Evolutionary conservation across 2,797 vertebrate genomes (phyloP), one percentile per base, ranked within the genome.

Genomic region (Euthynnus affinis): DNA sequence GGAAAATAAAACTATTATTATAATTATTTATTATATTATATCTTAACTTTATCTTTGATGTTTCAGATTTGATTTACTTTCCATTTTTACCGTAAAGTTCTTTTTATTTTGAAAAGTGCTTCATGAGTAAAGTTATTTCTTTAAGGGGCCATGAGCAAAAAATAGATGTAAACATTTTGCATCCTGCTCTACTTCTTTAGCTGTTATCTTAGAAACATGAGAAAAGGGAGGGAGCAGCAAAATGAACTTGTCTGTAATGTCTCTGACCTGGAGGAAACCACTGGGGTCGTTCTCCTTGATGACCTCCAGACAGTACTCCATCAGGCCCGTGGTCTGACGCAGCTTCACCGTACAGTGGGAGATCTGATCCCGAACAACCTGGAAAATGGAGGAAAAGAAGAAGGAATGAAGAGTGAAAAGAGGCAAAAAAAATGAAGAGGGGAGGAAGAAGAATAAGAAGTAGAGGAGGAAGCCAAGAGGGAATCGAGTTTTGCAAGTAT

Each of bases 251-350:
- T 17, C 23, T 52, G 58, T 44, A 20, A 3, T 25, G 27, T 20
- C 7, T 51, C 57, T 58, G 6, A 98, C 98, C 97, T 99, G 98
- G 71, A 99, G 93, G 91, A 99, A 99, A n/a, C 98, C 98, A 0
- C 98, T 99, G 80, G 98, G 98, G 83, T 99, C 98, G 1, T 99
- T 99, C 93, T 99, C 98, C 93, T 99, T 99, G 93, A 99, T 99
- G 90, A 99, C 98, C 86, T 99, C 98, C 92, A 99, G 93, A 72
- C 98, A 99, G 87, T 99, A 99, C 76, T 99, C 98, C 98, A 99
- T 99, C 89, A 99, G 94, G 7, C 98, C 98, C 0, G 98, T 99
- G 77, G 98, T 99, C 96, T 99, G 98, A 57, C 98, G 96, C 90
- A 99, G 90, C 90, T 99, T 99, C 86, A 99, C 98, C 0, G 98